phyloP scores from a whole-genome alignment of 2,113 vertebrate species.

The Morone saxatilis region DNA sequence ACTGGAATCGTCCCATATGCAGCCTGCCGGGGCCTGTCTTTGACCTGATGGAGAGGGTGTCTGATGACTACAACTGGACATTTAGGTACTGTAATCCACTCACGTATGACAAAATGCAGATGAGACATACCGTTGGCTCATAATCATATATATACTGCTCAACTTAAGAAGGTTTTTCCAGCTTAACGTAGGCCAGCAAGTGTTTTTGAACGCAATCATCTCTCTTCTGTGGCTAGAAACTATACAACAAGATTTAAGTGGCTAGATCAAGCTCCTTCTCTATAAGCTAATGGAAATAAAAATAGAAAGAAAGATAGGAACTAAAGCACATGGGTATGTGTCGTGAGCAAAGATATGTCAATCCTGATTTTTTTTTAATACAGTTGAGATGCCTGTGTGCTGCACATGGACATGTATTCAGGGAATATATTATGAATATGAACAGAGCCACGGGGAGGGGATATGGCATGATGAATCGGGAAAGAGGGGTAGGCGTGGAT shows the following conservation, averaged over 20 bases:
- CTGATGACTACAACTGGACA: conserved; percentile 97
- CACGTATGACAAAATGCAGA: background rate
- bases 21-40: conserved; percentile 91
- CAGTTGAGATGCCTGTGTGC: conserved; percentile 26
- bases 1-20: conserved; percentile 94
- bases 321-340: background rate
- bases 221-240: background rate
- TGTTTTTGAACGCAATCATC: conserved; percentile 10
- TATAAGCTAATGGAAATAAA: background rate
- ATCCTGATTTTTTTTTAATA: conserved; percentile 20
- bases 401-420: conserved; percentile 25
- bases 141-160: background rate
- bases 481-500: conserved; percentile 46
- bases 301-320: background rate
- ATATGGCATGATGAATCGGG: conserved; percentile 39
- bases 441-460: conserved; percentile 39
- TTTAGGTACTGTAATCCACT: conserved; percentile 86
- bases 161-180: background rate
- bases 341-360: conserved; percentile 28
- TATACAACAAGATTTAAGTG: background rate
- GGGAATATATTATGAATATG: conserved; percentile 46
- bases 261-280: background rate
- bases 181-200: background rate
- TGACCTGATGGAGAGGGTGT: conserved; percentile 92
- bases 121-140: background rate